Percentiles rank a stretch among this genome's conserved stretches.
These are phyloP conservation scores for Sebastes cheni DNA, from an alignment of 2,797 vertebrate species.

Conservation along the genomic window DNA sequence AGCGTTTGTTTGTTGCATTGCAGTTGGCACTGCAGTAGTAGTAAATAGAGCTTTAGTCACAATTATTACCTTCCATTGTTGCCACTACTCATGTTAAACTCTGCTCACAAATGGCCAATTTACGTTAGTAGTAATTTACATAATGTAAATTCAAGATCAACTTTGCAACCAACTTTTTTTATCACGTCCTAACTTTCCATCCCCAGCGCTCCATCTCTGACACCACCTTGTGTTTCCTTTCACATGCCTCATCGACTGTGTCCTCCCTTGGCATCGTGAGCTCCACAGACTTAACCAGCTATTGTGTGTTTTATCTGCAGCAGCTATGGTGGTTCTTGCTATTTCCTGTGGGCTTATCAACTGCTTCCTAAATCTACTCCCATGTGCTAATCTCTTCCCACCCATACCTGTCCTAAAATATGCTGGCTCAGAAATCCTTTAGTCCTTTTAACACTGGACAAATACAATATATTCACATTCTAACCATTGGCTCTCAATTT, in stretches of 20 bases:
- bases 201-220: neutral
- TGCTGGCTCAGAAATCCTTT: constrained; percentile 19
- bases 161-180: neutral
- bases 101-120: neutral
- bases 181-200: neutral
- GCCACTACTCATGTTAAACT: neutral
- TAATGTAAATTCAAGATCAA: neutral
- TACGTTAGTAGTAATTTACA: neutral
- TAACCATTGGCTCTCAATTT: neutral
- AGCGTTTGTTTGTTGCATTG: too few relatives aligned
- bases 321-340: constrained; percentile 25
- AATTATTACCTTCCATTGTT: neutral
- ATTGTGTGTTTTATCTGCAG: constrained; percentile 64
- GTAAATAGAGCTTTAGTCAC: neutral
- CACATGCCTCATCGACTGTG: neutral
- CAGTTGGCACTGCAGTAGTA: too few relatives aligned
- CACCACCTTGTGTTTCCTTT: neutral
- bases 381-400: constrained; percentile 56
- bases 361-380: constrained; percentile 49
- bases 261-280: constrained; percentile 32
- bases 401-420: constrained; percentile 45
- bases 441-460: neutral
- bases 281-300: constrained; percentile 37
- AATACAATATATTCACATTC: constrained; percentile 2
- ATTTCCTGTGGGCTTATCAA: constrained; percentile 59